These are phyloP conservation scores for Ctenoplectra terminalis DNA, from an alignment of 1,140 invertebrate species.

Conservation along the genomic window DNA sequence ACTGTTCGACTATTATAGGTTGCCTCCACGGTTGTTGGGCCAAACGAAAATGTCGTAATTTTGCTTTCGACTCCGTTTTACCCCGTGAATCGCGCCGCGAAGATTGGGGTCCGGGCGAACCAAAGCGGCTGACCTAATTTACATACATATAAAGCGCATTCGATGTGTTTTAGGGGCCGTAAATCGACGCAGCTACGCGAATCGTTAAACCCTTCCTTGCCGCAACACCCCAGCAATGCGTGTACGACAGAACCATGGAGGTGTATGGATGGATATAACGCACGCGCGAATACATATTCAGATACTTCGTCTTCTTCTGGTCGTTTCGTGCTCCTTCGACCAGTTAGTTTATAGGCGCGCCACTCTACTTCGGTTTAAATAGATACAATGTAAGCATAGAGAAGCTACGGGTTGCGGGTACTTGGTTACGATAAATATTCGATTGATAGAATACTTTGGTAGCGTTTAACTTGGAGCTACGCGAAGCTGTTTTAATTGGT, in stretches of 20 bases:
- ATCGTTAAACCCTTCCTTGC: constrained; percentile 83
- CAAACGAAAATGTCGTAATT: constrained; percentile 76
- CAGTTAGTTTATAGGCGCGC: background rate
- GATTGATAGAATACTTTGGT: background rate
- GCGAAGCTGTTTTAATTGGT: background rate
- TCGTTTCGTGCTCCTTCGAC: constrained; percentile 27
- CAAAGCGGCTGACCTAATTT: constrained; percentile 82
- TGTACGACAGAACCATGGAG: constrained; percentile 64
- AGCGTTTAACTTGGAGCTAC: background rate
- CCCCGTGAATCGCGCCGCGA: constrained; percentile 45
- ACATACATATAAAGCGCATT: constrained; percentile 84
- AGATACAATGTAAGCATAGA: background rate
- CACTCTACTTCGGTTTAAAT: constrained; percentile 13
- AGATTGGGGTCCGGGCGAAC: constrained; percentile 50
- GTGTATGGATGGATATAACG: constrained; percentile 53
- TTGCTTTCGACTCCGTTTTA: constrained; percentile 73
- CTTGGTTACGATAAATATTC: constrained; percentile 3
- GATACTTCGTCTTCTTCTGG: constrained; percentile 40
- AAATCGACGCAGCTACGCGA: constrained; percentile 83
- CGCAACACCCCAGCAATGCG: constrained; percentile 79
- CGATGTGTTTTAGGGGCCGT: constrained; percentile 83
- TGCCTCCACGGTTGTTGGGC: background rate
- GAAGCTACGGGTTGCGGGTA: background rate
- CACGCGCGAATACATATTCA: constrained; percentile 52
- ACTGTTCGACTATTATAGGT: background rate